Base-by-base conservation (phyloP, 2,797 vertebrate genomes). In the Moxostoma hubbsi region DNA sequence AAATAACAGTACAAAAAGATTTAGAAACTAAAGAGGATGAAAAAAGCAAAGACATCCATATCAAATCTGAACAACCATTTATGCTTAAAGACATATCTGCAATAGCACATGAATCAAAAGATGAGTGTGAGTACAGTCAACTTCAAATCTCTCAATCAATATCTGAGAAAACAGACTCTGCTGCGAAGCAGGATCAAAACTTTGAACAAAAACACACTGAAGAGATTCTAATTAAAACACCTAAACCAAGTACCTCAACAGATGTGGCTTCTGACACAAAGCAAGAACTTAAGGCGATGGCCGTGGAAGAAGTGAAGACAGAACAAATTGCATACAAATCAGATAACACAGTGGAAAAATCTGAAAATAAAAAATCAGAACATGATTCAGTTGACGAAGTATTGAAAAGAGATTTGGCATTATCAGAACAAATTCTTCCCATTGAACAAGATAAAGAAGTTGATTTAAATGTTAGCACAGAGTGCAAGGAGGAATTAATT, bases 151-250 rank as follows among this genome's bases (percentile, higher is more conserved):
- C 59, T 49, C 43, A 58, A 24, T 66, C 18, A 18, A 11, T 13
- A 51, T 50, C 53, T 43, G 51, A 76, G 10, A 72, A 18, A 64
- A 50, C n/a, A 2, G 36, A 47, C 10, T n/a, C 5, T 12, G 9
- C 9, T 24, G 18, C 61, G 45, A 73, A 66, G 47, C 50, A 13
- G 75, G 74, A 82, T 65, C 43, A 80, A 46, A 49, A 79, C 12
- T 59, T 90, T 65, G 90, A 93, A 75, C 90, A 92, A 80, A 93
- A 92, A 86, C 86, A 88, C 64, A 77, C 87, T 57, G 89, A 90
- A 63, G 88, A 90, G 84, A 53, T 77, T 15, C 45, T 69, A 9
- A 87, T 86, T 84, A 83, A 89, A 55, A 83, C 82, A n/a, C 36
- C 36, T 36, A 36, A 36, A 36, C 36, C 36, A 36, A 36, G 36